Conservation (phyloP, 2,113 vertebrate species). For the Syngnathus scovelli region DNA sequence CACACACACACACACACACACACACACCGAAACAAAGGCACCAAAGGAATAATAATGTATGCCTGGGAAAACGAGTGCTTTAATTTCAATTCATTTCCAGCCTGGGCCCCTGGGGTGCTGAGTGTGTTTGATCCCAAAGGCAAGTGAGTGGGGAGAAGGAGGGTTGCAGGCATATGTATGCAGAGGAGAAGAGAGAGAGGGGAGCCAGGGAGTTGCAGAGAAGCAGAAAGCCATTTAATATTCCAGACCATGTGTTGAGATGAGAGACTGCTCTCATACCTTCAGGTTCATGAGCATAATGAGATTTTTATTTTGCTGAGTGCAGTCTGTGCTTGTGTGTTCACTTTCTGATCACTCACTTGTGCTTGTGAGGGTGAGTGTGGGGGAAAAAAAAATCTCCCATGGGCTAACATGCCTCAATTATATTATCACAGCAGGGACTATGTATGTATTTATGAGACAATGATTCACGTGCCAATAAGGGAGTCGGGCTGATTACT, state of each 20-base stretch:
- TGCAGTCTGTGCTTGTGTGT: conserved; percentile 35
- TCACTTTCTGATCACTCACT: conserved; percentile 3
- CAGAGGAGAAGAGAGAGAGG: conserved; percentile 28
- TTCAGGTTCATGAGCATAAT: conserved; percentile 73
- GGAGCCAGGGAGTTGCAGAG: conserved; percentile 20
- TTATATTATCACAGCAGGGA: conserved; percentile 4
- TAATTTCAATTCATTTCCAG: conserved; percentile 88
- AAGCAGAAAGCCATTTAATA: conserved; percentile 63
- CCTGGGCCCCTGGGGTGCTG: conserved; percentile 54
- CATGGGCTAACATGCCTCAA: conserved; percentile 16
- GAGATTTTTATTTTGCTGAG: conserved; percentile 68
- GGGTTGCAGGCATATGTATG: conserved; percentile 44
- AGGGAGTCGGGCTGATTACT: conserved; percentile 32
- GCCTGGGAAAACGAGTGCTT: conserved; percentile 78
- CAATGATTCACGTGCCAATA: conserved; percentile 24
- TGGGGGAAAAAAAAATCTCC: neutral
- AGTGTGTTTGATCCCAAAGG: conserved; percentile 63
- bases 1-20: too few species aligned
- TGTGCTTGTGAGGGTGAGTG: conserved; percentile 7
- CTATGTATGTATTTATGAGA: conserved; percentile 15
- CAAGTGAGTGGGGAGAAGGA: conserved; percentile 40
- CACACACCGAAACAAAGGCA: conserved; percentile 21
- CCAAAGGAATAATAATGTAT: conserved; percentile 68
- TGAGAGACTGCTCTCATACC: conserved; percentile 70
- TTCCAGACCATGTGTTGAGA: conserved; percentile 63